Base-by-base conservation (phyloP, 2,797 vertebrate genomes). In the Fringilla coelebs region DNA sequence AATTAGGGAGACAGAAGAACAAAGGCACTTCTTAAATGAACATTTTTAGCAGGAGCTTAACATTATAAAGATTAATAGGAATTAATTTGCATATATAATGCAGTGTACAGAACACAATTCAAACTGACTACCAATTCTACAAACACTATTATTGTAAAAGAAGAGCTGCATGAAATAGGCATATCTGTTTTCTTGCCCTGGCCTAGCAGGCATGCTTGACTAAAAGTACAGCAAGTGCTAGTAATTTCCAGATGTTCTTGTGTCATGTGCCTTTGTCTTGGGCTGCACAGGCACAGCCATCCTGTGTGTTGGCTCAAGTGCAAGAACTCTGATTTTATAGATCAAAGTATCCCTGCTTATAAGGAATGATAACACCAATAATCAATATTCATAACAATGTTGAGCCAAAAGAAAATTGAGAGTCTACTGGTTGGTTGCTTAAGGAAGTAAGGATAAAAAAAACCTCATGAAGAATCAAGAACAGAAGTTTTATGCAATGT, bases 21-120 rank as follows among this genome's bases (percentile, higher is more conserved):
- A 96, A 97, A 95, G 84, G 58, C 93, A 62, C 81, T 89, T 94
- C 79, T 88, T 95, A 95, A 97, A 96, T 85, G 94, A 95, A 93
- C 93, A 81, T 95, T 97, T 96, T 97, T 95, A 96, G 95, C 92
- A 85, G 79, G 83, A 92, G 95, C 76, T 97, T 95, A 97, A 90
- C 90, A 83, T 97, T 97, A 90, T 89, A 94, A 94, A 96, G 96
- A 97, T 97, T 97, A 96, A 97, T 96, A 94, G 94, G 94, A 97
- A 96, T 97, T 96, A 94, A 97, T 97, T 96, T 96, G 74, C 95
- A 96, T 97, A 58, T 60, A 77, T 96, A 96, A 97, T 95, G 48
- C 61, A 87, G 93, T 55, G 43, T 93, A 96, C 92, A 89, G 88
- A 89, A 88, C 65, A 88, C 76, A 90, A 91, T 94, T 95, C 94